phyloP scores from a whole-genome alignment of 2,797 vertebrate species.

The Myripristis murdjan region DNA sequence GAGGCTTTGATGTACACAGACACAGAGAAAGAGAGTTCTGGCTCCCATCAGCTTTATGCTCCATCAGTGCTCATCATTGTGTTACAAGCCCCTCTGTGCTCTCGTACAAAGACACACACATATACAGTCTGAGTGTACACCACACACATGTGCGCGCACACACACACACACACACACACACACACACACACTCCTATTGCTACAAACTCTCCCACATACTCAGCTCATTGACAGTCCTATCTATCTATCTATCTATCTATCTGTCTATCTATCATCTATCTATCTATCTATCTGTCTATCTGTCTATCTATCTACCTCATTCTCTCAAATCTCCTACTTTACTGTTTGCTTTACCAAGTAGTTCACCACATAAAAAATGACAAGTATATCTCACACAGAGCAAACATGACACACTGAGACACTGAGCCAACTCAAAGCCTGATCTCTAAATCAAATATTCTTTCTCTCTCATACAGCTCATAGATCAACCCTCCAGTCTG shows the following conservation, averaged over 20 bases:
- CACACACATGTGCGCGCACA: not conserved
- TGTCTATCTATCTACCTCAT: slow-evolving; percentile 31
- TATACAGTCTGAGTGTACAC: too few relatives aligned
- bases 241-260: slow-evolving; percentile 16
- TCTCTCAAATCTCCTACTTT: slow-evolving; percentile 42
- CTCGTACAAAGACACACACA: slow-evolving; percentile 14
- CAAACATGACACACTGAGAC: not conserved
- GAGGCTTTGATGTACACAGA: slow-evolving; percentile 67
- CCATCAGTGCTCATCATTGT: slow-evolving; percentile 63
- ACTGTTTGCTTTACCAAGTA: slow-evolving; percentile 26
- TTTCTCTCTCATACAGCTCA: too few relatives aligned
- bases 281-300: slow-evolving; percentile 30
- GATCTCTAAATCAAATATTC: too few relatives aligned
- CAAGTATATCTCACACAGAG: not conserved
- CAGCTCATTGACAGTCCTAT: slow-evolving; percentile 56
- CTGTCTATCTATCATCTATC: not conserved
- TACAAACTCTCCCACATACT: slow-evolving; percentile 55
- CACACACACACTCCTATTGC: slow-evolving; percentile 28
- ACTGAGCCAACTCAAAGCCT: not conserved
- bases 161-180: slow-evolving; percentile 8
- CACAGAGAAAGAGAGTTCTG: slow-evolving; percentile 46
- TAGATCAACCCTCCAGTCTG: too few relatives aligned
- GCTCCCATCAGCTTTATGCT: slow-evolving; percentile 68
- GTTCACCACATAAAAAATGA: not conserved
- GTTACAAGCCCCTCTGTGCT: slow-evolving; percentile 45